Percentiles rank a stretch among this genome's conserved stretches.
Conservation (phyloP, 53 echinoderm and acorn worm species). For the Hippasteria phrygiana region DNA sequence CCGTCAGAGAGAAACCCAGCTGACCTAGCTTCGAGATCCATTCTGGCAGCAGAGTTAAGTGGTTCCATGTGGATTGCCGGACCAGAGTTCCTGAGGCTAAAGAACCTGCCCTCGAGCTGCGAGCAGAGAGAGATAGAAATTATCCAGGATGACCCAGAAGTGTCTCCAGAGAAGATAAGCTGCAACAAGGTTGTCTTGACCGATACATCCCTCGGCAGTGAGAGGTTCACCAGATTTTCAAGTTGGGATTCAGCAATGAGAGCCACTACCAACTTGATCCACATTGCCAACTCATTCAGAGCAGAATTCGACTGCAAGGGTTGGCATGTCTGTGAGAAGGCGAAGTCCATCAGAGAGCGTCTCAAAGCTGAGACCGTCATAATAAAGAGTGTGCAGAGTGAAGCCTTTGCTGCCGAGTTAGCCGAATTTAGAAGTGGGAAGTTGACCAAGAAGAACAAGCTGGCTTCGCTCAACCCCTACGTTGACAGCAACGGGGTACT, state of each 20-base stretch:
- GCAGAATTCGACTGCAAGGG: conserved; percentile 32
- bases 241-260: conserved; percentile 62
- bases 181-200: conserved; percentile 57
- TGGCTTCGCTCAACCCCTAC: conserved; percentile 60
- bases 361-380: conserved; percentile 53
- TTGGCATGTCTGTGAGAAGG: conserved; percentile 72
- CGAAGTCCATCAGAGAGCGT: conserved; percentile 21
- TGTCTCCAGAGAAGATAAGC: conserved; percentile 42
- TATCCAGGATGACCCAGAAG: conserved; percentile 54
- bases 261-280: conserved; percentile 48
- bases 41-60: conserved; percentile 26
- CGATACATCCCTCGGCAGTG: conserved; percentile 23
- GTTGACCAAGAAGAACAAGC: conserved; percentile 50
- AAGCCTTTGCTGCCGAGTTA: conserved; percentile 58
- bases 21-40: conserved; percentile 50
- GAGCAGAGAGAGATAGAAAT: conserved; percentile 20
- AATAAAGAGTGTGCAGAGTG: conserved; percentile 63
- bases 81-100: conserved; percentile 39
- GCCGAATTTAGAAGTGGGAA: conserved; percentile 60
- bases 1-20: conserved; percentile 45
- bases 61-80: conserved; percentile 43
- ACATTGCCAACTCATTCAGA: conserved; percentile 44
- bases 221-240: conserved; percentile 66
- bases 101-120: neutral
- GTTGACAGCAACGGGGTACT: conserved; percentile 49